Percentiles rank a stretch among this genome's conserved stretches.
These are phyloP conservation scores for Callyntrura guangdongensis DNA, from an alignment of 2,888 invertebrate genomes.

Conservation along the genomic window DNA sequence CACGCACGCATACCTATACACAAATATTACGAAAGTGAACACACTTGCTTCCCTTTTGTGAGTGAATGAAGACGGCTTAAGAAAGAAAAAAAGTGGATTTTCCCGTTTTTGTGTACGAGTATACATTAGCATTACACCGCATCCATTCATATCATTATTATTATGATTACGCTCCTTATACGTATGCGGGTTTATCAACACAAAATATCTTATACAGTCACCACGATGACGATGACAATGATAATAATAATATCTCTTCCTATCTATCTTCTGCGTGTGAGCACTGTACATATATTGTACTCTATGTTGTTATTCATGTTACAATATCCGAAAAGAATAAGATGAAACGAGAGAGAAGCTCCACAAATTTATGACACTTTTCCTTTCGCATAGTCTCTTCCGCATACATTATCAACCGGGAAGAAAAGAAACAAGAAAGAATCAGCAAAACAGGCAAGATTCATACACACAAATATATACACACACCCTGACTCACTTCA, in stretches of 20 bases:
- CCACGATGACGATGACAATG: constrained; percentile 5
- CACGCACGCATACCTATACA: not conserved
- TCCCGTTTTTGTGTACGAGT: constrained; percentile 32
- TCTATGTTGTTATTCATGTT: not conserved
- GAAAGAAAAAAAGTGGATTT: constrained; percentile 61
- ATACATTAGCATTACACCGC: constrained; percentile 57
- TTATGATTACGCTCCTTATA: not conserved
- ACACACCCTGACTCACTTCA: constrained; percentile 5
- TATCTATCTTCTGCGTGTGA: constrained; percentile 17
- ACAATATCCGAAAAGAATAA: constrained; percentile 32
- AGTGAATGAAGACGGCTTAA: constrained; percentile 70
- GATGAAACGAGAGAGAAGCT: constrained; percentile 56
- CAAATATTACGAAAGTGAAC: not conserved
- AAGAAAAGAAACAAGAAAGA: constrained; percentile 49
- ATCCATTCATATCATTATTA: constrained; percentile 28
- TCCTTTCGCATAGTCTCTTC: constrained; percentile 83
- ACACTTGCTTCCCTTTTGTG: constrained; percentile 23
- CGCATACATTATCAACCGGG: constrained; percentile 84
- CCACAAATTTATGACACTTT: constrained; percentile 85
- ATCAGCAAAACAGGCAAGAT: not conserved
- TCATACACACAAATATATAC: not conserved
- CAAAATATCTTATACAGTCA: not conserved
- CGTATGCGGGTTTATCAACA: not conserved
- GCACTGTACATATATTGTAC: not conserved
- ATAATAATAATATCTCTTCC: constrained; percentile 54